Evolutionary conservation across 2,113 vertebrate genomes (phyloP).

Genomic region (Spilogale gracilis): DNA sequence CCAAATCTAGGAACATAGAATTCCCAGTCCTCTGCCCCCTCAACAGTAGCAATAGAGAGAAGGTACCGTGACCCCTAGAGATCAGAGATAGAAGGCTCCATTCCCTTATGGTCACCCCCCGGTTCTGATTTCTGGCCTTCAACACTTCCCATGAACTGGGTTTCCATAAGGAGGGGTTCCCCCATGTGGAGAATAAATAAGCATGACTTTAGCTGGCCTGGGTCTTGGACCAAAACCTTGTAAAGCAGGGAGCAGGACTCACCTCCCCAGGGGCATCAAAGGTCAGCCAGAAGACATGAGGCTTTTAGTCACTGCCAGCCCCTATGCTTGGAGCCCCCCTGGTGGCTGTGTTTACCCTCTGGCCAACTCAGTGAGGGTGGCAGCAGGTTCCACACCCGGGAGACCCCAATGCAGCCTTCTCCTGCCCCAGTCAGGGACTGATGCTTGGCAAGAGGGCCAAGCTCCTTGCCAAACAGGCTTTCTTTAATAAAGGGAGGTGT

Average conservation of each 20-base stretch:
- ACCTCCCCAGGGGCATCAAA: not conserved
- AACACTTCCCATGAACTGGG: not conserved
- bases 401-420: not conserved
- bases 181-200: not conserved
- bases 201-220: not conserved
- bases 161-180: not conserved
- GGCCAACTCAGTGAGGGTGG: not conserved
- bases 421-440: not conserved
- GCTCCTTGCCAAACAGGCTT: not conserved
- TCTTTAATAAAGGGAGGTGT: not conserved
- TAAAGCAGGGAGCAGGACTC: not conserved
- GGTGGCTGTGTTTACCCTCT: not conserved
- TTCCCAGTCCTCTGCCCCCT: not conserved
- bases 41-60: not conserved
- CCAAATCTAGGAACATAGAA: not conserved
- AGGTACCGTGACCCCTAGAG: not conserved
- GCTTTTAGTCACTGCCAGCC: not conserved
- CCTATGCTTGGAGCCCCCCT: not conserved
- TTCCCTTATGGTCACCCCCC: not conserved
- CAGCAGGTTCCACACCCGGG: not conserved
- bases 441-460: not conserved
- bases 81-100: not conserved
- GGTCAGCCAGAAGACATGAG: not conserved
- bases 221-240: not conserved
- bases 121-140: not conserved